These are phyloP conservation scores for Masnerella sp. DNA, from an alignment of 2,888 invertebrate genomes.

Conservation along the genomic window DNA sequence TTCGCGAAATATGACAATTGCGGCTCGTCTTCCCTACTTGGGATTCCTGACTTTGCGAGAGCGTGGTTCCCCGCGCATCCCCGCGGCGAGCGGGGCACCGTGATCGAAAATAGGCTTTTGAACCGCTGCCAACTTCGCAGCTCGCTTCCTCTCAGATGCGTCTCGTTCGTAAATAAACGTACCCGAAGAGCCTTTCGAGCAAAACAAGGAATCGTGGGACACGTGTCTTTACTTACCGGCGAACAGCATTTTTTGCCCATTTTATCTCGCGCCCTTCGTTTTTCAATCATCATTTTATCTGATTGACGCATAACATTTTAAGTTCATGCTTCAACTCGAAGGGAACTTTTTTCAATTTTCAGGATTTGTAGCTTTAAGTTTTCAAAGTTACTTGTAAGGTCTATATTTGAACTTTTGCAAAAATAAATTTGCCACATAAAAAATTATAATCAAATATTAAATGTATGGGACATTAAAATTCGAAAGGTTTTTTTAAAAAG, in stretches of 20 bases:
- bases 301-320: constrained; percentile 11
- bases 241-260: not conserved
- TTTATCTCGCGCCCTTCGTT: not conserved
- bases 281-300: constrained; percentile 1
- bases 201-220: constrained; percentile 42
- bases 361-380: too few species aligned
- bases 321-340: not conserved
- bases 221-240: constrained; percentile 36
- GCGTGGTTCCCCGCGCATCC: constrained; percentile 2
- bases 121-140: constrained; percentile 42
- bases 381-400: too few species aligned
- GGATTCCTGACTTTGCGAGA: constrained; percentile 28
- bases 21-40: constrained; percentile 15
- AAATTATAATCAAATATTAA: too few species aligned
- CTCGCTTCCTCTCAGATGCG: constrained; percentile 44
- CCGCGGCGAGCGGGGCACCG: constrained; percentile 4
- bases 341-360: too few species aligned
- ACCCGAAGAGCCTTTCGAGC: constrained; percentile 25
- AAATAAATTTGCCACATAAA: too few species aligned
- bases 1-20: constrained; percentile 46
- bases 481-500: too few species aligned
- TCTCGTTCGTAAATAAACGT: constrained; percentile 55
- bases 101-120: constrained; percentile 56
- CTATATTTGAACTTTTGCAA: too few species aligned
- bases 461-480: too few species aligned